Base-by-base conservation (phyloP, 2,888 invertebrate species). In the Sicus ferrugineus region DNA sequence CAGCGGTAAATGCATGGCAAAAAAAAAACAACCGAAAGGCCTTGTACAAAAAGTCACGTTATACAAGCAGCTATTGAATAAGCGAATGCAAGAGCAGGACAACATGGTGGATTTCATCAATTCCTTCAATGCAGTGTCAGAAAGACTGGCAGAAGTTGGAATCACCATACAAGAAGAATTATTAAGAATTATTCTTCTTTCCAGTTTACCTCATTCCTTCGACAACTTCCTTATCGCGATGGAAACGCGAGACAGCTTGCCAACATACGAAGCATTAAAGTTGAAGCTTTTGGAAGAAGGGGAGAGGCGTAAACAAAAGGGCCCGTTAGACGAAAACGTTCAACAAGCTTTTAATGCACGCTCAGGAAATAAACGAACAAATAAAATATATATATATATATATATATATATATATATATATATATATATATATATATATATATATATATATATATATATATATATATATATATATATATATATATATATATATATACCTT, bases 1-100 rank as follows among this genome's bases (percentile, higher is more conserved):
- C 69, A 16, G 72, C 73, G n/a, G 26, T 30, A 31, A 72, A 70
- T 67, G 73, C 73, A 9, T 71, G 73, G 71, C 16, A 56, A n/a
- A 69, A 71, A 19, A 23, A 71, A 14, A 3, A 61, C 28, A 62
- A 19, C 68, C 70, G 6, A 66, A 66, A 48, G 68, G 68, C 26
- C 70, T 26, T n/a, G n/a, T n/a, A n/a, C n/a, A n/a, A n/a, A n/a
- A n/a, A n/a, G n/a, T n/a, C n/a, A n/a, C n/a, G n/a, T n/a, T n/a
- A n/a, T n/a, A n/a, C n/a, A n/a, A n/a, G n/a, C n/a, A n/a, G n/a
- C n/a, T n/a, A n/a, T n/a, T 72, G 28, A 46, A 61, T 16, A 26
- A 58, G 1, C 31, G 21, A 7, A 65, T 65, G 65, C 3, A 19
- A 1, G 54, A 63, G 1, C 30, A 38, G 50, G 59, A 19, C 0